Evolutionary conservation across 2,113 vertebrate genomes (phyloP).

Genomic region (Cryptoleucopteryx plumbea): DNA sequence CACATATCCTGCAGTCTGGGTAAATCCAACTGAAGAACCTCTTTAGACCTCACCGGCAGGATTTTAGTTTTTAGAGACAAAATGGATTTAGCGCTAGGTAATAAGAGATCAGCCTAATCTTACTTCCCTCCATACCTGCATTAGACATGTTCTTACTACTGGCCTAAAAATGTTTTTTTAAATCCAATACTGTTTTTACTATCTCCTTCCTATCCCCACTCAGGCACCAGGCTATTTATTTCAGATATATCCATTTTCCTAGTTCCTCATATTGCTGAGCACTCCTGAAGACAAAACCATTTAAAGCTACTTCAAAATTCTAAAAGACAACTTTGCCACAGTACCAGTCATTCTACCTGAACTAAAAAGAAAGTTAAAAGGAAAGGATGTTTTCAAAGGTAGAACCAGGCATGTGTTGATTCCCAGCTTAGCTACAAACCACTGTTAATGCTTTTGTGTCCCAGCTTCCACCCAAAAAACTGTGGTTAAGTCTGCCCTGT

Average conservation of each 20-base stretch:
- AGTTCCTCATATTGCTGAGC: not conserved
- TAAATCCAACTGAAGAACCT: constrained; percentile 2
- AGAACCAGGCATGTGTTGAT: not conserved
- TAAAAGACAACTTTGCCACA: not conserved
- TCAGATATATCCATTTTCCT: not conserved
- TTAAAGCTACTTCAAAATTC: not conserved
- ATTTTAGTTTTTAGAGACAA: not conserved
- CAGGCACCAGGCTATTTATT: not conserved
- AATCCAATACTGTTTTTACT: not conserved
- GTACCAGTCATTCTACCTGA: not conserved
- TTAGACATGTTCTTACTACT: not conserved
- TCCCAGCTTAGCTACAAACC: not conserved
- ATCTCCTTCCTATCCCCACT: not conserved
- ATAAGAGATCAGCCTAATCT: not conserved
- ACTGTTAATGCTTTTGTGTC: not conserved
- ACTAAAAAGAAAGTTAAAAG: not conserved
- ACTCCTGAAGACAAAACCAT: not conserved
- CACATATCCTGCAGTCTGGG: not conserved
- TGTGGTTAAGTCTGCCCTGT: not conserved
- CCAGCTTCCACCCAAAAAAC: not conserved
- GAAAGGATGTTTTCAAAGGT: not conserved
- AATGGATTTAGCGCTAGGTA: not conserved
- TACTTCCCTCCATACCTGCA: not conserved
- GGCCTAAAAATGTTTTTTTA: not conserved
- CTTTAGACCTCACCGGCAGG: not conserved